Evolutionary conservation across 2,888 invertebrate species (phyloP).

Genomic region (Lasioglossum oenotherae): DNA sequence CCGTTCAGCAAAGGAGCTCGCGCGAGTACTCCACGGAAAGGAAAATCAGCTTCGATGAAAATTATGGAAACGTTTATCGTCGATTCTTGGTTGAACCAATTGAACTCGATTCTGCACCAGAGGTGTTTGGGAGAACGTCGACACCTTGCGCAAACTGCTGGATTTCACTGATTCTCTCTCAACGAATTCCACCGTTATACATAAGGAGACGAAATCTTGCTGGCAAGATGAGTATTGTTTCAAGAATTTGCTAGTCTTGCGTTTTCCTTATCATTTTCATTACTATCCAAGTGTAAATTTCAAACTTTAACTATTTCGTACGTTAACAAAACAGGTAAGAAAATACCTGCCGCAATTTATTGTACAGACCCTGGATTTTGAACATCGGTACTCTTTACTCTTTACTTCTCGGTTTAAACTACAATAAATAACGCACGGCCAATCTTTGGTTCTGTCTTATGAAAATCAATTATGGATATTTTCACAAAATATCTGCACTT

Average conservation of each 20-base stretch:
- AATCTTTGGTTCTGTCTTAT: neutral
- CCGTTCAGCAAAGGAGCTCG: neutral
- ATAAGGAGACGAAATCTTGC: conserved; percentile 35
- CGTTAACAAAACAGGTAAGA: neutral
- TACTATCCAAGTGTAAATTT: neutral
- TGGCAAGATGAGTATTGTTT: conserved; percentile 16
- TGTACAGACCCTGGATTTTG: neutral
- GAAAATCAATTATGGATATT: neutral
- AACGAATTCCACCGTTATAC: conserved; percentile 36
- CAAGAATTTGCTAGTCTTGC: neutral
- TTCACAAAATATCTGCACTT: conserved; percentile 49
- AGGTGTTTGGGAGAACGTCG: conserved; percentile 71
- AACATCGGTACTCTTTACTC: neutral
- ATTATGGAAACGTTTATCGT: conserved; percentile 47
- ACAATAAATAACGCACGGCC: neutral
- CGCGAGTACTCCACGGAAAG: neutral
- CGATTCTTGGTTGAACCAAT: conserved; percentile 66
- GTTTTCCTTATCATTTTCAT: neutral
- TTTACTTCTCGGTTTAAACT: neutral
- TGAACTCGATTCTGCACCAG: conserved; percentile 68
- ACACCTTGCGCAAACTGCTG: conserved; percentile 62
- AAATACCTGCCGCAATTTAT: neutral
- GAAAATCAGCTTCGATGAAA: neutral
- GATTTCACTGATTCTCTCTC: conserved; percentile 31
- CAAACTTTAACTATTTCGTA: neutral